Evolutionary conservation across 2,888 invertebrate species (phyloP), one percentile per base, ranked within the genome.

Genomic region (Pollenia griseotomentosa): DNA sequence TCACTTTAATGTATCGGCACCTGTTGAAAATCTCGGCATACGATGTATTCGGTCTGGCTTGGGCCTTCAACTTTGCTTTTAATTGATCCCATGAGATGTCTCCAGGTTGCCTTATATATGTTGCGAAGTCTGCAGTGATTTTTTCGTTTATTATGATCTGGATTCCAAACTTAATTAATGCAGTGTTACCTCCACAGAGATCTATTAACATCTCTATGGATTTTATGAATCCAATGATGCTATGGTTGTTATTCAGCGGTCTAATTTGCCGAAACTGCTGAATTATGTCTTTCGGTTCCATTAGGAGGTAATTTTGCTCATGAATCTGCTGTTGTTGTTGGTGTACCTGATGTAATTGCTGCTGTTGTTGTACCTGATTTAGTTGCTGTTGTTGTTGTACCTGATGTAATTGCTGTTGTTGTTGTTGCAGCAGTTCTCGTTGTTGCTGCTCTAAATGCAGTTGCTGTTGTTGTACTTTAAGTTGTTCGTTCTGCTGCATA

Each of bases 251-350:
- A 8, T 65, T 12, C 44, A 65, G 10, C 19, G 65, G 19, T 9
- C 11, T 16, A 65, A 65, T 65, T 65, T 65, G 46, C 1, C 65
- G 65, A 65, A 65, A 65, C 11, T 65, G 46, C 19, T 65, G 46
- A 65, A 65, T 46, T 4, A 65, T 10, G 11, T 65, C 65, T 11
- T 65, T 46, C 1, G 46, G 59, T 33, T 14, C 11, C 33, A 59
- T 59, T 2, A 59, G 11, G 2, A 33, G 33, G 23, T 12, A 7
- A 33, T 33, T 23, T 9, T 61, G 40, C 8, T 4, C n/a, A 2
- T 61, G 61, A 12, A 8, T 7, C n/a, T 61, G 61, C 19, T n/a
- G n/a, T n/a, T n/a, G n/a, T n/a, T 55, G 55, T 40, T 61, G n/a
- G n/a, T n/a, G n/a, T n/a, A n/a, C n/a, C n/a, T n/a, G n/a, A n/a